Percentiles rank a stretch among this genome's conserved stretches.
Conservation (phyloP, 64 coral and sea anemone species). For the Exaiptasia diaphana region DNA sequence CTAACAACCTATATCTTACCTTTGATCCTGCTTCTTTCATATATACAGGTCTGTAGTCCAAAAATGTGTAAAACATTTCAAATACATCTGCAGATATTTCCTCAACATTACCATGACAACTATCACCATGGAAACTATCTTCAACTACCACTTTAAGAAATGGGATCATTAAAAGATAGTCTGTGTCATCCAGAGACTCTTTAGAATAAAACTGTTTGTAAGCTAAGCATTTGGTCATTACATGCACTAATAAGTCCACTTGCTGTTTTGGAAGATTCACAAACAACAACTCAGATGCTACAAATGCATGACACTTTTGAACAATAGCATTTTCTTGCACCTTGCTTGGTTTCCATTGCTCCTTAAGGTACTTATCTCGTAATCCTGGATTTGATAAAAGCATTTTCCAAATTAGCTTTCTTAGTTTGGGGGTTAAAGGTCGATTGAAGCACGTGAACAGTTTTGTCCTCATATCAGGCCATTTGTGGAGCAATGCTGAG, state of each 20-base stretch:
- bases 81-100: conserved; percentile 26
- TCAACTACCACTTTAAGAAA: conserved; percentile 58
- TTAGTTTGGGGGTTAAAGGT: conserved; percentile 30
- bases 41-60: conserved; percentile 56
- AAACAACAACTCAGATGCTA: conserved; percentile 55
- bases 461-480: conserved; percentile 54
- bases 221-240: not conserved
- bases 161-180: conserved; percentile 68
- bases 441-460: conserved; percentile 41
- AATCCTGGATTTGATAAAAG: conserved; percentile 39
- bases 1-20: conserved; percentile 17
- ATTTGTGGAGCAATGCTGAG: conserved; percentile 36
- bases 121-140: not conserved
- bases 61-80: conserved; percentile 59
- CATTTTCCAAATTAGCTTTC: conserved; percentile 53
- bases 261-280: conserved; percentile 16
- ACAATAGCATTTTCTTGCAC: conserved; percentile 24
- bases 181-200: conserved; percentile 70
- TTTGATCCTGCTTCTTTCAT: conserved; percentile 72
- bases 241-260: not conserved
- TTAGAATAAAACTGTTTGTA: conserved; percentile 60
- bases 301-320: conserved; percentile 78
- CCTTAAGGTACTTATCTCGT: conserved; percentile 21
- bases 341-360: not conserved
- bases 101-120: not conserved